Percentiles rank a stretch among this genome's conserved stretches.
phyloP scores from a whole-genome alignment of 2,797 vertebrate species.

The Sternotherus odoratus region DNA sequence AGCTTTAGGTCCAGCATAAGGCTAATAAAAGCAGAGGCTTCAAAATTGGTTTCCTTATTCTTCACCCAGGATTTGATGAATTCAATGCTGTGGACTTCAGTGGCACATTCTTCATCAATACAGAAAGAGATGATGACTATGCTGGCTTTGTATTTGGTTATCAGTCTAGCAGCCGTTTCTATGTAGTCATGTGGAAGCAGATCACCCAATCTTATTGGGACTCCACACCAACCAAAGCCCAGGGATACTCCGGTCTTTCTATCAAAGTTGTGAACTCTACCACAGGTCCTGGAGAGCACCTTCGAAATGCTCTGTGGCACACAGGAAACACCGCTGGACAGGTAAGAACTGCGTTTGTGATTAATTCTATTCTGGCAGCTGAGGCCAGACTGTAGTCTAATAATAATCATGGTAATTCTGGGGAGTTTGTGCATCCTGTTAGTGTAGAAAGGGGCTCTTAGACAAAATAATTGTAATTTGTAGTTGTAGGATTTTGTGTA shows the following conservation, averaged over 20 bases:
- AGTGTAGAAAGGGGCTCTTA: neutral
- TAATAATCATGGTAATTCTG: neutral
- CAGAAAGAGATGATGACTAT: constrained; percentile 97
- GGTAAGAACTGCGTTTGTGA: constrained; percentile 77
- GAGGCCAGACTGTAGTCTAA: neutral
- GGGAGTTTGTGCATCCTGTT: neutral
- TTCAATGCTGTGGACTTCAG: constrained; percentile 99
- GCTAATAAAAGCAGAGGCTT: neutral
- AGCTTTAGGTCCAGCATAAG: neutral
- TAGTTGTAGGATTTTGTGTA: neutral
- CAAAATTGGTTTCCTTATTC: constrained; percentile 19
- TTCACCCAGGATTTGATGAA: constrained; percentile 91
- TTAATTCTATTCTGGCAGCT: neutral
- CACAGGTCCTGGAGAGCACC: constrained; percentile 96
- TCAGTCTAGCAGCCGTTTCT: constrained; percentile 98
- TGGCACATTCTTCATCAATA: constrained; percentile 99
- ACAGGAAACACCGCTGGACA: constrained; percentile 97
- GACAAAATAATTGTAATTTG: neutral
- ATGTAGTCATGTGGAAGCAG: constrained; percentile 99
- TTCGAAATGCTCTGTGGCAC: constrained; percentile 98
- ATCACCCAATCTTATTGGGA: constrained; percentile 99
- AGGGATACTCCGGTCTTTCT: constrained; percentile 96
- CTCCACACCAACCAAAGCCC: constrained; percentile 92
- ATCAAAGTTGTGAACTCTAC: constrained; percentile 99
- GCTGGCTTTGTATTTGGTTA: constrained; percentile 99